Evolutionary conservation across 2,888 invertebrate species (phyloP), one percentile per base, ranked within the genome.

Genomic region (Neoitamus cyanurus): DNA sequence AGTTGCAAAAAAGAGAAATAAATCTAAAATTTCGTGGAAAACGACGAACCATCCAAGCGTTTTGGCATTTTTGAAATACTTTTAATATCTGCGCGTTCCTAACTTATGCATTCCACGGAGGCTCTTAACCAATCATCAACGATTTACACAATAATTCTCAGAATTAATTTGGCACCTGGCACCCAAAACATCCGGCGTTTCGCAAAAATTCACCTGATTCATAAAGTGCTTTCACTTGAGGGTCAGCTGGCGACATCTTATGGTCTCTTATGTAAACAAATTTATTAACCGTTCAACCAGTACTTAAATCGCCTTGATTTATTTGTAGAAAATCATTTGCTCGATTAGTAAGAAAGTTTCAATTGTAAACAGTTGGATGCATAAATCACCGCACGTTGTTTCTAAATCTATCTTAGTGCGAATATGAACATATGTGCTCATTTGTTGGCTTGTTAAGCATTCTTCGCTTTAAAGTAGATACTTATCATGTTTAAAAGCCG

Each of bases 101-200:
- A 58, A 58, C 6, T 20, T 20, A 25, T 58, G 20, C 58, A 58
- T 25, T 9, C 25, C 58, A 2, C 15, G 58, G 20, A 25, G 15
- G 9, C 20, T 25, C 58, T 58, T 15, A 20, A 25, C 58, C 58
- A 25, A 25, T 25, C 58, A 15, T 20, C 20, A 58, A 25, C 58
- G 25, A 58, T 20, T 58, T 58, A 58, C 9, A 58, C 58, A 58
- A 58, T 58, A 58, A 13, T 75, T 75, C 75, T 75, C 75, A 28
- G 75, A 75, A 75, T 46, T 37, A 37, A 75, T 75, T 75, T 75
- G 75, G 75, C 75, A 75, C n/a, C 25, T 25, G 15, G 15, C 42
- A 25, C 28, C 11, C n/a, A 75, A 37, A 75, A 37, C 42, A 75
- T 75, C 75, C 75, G 75, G 75, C 28, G 42, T 42, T 75, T 75